Evolutionary conservation across 2,113 vertebrate species (phyloP), one percentile per base, ranked within the genome.

Genomic region (Neodontobutis hainanensis): DNA sequence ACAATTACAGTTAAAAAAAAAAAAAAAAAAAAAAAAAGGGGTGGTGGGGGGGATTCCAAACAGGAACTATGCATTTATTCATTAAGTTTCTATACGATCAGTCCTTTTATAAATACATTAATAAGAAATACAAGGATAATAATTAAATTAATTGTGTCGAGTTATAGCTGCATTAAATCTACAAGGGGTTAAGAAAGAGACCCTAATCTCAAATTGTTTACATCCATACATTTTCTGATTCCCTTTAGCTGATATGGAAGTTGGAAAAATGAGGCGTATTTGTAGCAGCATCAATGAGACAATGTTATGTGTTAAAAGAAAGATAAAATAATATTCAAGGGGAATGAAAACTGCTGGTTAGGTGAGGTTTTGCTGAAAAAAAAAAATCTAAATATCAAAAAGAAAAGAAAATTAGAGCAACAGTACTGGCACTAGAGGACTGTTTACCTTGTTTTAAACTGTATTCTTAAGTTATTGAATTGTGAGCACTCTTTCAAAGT

Each of bases 401-500:
- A 14, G 12, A 73, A 64, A 16, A 62, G 12, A 73, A 64, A 16
- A 62, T 14, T 47, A 59, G 15, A 68, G 63, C 49, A 14, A 52
- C 51, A 60, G 60, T 34, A 60, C 14, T 32, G 42, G 68, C 9
- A 45, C 53, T 6, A 68, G 43, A 64, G 11, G 53, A 52, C 19
- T 50, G 11, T 65, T 66, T 12, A 51, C 15, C 3, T 61, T 61
- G 19, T 36, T 32, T 70, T 50, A 40, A 67, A 57, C 10, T 8
- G 27, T 44, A 50, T 46, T 59, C 15, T 9, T 58, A 0, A 32
- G 40, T 19, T 58, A 14, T 46, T 43, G 43, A 36, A n/a, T 62
- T 46, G 14, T 51, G 68, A 63, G 44, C 48, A 38, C 7, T 38
- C 49, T 65, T 51, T 69, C 60, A 48, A 35, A n/a, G 43, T 79